Base-by-base conservation (phyloP, 1,140 invertebrate genomes). In the Platyura marginata region DNA sequence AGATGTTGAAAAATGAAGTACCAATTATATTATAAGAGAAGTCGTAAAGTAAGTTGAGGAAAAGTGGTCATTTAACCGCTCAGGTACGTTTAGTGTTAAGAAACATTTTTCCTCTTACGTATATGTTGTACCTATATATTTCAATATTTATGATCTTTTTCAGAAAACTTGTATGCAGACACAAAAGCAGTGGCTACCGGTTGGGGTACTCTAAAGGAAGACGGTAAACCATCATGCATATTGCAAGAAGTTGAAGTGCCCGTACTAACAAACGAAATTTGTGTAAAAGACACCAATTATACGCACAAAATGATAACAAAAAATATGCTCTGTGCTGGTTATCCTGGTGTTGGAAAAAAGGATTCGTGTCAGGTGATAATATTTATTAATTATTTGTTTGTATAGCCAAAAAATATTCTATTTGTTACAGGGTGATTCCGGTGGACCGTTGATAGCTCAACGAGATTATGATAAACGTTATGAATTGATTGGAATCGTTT, bases 291-390 rank as follows among this genome's bases (percentile, higher is more conserved):
- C 35, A 85, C 81, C 1, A 83, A 81, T 53, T 87, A 87, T 52
- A 77, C 71, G 3, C 57, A 74, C 1, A 70, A 72, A 25, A 81
- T 83, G 75, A 88, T 89, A 42, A 81, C 81, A 0, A 76, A 84
- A 46, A 85, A 86, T 52, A 87, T 86, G 84, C 50, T 89, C 54
- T 90, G 85, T 53, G 85, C 84, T 19, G 85, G 84, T 9, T 83
- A 82, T 55, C 67, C 71, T 0, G 71, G 78, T 15, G 65, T 66
- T 5, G 85, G 85, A 10, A 66, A 73, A 36, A 85, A 78, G 51
- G 86, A 91, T 61, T 81, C 83, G 21, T 90, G 85, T 54, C 85
- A 90, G 68, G 81, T 82, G 62, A 58, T 48, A 15, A 37, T 8
- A 19, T 8, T 37, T 15, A 13, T 40, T 8, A 21, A 20, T 19